These are phyloP conservation scores for Myoxocephalus aenaeus DNA, from an alignment of 2,797 vertebrate species.

Conservation along the genomic window DNA sequence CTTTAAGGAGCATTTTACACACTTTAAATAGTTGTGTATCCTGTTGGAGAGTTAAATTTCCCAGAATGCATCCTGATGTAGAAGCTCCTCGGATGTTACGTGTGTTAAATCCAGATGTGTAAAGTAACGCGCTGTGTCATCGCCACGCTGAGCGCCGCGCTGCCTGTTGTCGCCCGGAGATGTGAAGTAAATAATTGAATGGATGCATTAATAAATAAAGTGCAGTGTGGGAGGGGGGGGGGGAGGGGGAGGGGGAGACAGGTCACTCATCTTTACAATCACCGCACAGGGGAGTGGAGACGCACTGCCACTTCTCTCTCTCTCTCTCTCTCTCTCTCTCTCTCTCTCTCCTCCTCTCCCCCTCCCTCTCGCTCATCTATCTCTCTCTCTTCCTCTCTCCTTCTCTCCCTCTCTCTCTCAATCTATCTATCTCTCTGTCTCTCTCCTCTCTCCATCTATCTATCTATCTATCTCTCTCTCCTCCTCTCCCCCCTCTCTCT, in stretches of 20 bases:
- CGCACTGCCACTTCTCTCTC: constrained; percentile 15
- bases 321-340: background rate
- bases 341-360: background rate
- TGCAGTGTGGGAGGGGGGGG: constrained; percentile 42
- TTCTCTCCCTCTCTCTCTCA: constrained; percentile 30
- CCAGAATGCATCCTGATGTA: too few relatives aligned
- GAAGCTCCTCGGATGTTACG: too few relatives aligned
- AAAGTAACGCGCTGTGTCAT: constrained; percentile 51
- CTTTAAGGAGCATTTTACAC: too few relatives aligned
- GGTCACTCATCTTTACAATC: constrained; percentile 80
- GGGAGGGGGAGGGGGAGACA: constrained; percentile 40
- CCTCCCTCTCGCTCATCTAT: background rate
- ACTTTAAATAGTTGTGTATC: too few relatives aligned
- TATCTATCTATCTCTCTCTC: background rate
- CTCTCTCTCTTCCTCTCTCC: constrained; percentile 60
- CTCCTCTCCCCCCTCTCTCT: too few relatives aligned
- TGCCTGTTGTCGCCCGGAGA: constrained; percentile 73
- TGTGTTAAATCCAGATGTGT: too few relatives aligned
- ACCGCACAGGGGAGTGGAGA: constrained; percentile 61
- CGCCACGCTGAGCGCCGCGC: constrained; percentile 55
- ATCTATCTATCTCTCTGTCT: constrained; percentile 23
- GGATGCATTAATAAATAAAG: constrained; percentile 85
- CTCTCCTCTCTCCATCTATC: too few relatives aligned
- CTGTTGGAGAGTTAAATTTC: too few relatives aligned
- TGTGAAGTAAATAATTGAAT: constrained; percentile 84